Percentiles rank a stretch among this genome's conserved stretches.
phyloP scores from a whole-genome alignment of 2,113 vertebrate species.

The Ia io region DNA sequence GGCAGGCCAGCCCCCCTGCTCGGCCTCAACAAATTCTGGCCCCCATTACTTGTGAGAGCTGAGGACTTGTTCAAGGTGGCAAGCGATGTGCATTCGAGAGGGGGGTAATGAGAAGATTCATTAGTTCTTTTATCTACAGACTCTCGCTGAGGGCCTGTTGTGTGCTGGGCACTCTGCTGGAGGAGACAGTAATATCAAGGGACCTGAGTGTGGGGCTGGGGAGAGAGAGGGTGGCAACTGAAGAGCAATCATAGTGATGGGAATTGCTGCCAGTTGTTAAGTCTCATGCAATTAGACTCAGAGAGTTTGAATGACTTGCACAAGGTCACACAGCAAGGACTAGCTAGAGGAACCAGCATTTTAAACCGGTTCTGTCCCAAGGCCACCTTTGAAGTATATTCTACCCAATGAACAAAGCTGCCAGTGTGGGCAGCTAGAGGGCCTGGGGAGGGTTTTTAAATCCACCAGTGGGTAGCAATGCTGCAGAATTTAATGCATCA shows the following conservation, averaged over 20 bases:
- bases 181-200: neutral
- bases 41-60: fast-evolving
- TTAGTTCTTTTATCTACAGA: neutral
- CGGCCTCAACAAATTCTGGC: neutral
- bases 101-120: fast-evolving
- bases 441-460: neutral
- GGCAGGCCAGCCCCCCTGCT: neutral
- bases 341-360: neutral
- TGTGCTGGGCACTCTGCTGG: neutral
- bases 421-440: neutral
- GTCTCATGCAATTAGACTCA: neutral
- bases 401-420: neutral
- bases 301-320: neutral
- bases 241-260: neutral
- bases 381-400: neutral
- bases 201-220: neutral
- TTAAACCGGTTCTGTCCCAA: neutral
- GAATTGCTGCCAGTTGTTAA: neutral
- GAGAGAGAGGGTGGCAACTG: neutral
- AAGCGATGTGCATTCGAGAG: fast-evolving
- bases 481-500: neutral
- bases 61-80: too few relatives aligned
- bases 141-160: neutral
- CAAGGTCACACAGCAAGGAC: neutral
- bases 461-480: neutral